Base-by-base conservation (phyloP, 2,113 vertebrate species). In the Chauna torquata region DNA sequence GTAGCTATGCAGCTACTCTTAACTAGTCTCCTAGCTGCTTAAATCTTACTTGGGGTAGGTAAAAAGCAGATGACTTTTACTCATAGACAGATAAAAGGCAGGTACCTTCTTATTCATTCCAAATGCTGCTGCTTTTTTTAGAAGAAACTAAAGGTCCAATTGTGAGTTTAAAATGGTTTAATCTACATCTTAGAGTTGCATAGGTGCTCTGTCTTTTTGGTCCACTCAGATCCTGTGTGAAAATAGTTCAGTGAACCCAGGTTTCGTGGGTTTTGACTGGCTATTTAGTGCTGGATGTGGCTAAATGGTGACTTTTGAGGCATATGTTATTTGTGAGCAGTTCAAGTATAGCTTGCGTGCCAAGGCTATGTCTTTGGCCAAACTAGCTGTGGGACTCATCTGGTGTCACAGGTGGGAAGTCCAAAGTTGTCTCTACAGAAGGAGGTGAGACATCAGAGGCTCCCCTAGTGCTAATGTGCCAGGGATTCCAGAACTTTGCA, bases 281-380 rank as follows among this genome's bases (percentile, higher is more conserved):
- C 27, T 80, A 0, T 50, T 74, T 54, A 47, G 20, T 72, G 36
- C 45, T 80, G 45, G 16, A 9, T 65, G 16, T 90, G 34, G 61
- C 24, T 77, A 9, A 82, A 47, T 44, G 58, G 23, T 64, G 49
- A 12, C 18, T 49, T 86, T 54, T 75, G 57, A 85, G 61, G 84
- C 28, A 19, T 50, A 0, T 36, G 49, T 72, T 80, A 32, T 16
- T 62, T 90, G 45, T 72, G 71, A 66, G 30, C 44, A 82, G 6
- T 70, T 83, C 14, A 14, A 32, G 15, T 0, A 0, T 18, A 44
- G 58, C 34, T 82, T 10, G 2, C 8, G 1, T 42, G 42, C 20
- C 49, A 38, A 14, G 54, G 27, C 40, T 8, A 0, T 81, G 32
- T 57, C 34, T 93, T 80, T 6, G 83, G 54, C 38, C 24, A 14